These are phyloP conservation scores for Harpalus rufipes DNA, from an alignment of 2,888 invertebrate genomes.

Conservation along the genomic window DNA sequence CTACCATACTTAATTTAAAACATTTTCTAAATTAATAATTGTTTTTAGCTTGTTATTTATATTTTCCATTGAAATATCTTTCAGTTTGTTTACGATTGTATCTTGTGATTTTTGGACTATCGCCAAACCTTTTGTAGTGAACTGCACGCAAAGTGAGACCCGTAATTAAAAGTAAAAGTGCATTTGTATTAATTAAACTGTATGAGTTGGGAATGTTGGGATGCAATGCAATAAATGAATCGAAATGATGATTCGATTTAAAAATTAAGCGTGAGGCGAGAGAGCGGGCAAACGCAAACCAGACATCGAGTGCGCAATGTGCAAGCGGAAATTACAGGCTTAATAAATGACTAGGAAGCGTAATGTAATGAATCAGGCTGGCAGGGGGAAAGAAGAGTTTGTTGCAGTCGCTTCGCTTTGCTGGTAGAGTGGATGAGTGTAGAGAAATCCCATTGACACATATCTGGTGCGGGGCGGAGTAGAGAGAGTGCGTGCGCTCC, in stretches of 20 bases:
- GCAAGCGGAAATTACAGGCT: constrained; percentile 63
- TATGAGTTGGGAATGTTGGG: not conserved
- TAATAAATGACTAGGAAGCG: constrained; percentile 59
- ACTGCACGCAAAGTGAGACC: constrained; percentile 42
- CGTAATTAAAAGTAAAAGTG: constrained; percentile 57
- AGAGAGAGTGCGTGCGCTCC: constrained; percentile 70
- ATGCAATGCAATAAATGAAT: constrained; percentile 35
- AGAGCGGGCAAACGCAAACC: not conserved
- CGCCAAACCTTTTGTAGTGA: constrained; percentile 44
- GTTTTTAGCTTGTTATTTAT: not conserved
- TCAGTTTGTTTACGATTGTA: constrained; percentile 17
- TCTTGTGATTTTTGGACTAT: constrained; percentile 41
- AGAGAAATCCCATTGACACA: constrained; percentile 61
- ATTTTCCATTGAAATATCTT: constrained; percentile 9
- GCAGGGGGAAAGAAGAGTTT: not conserved
- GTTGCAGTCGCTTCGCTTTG: too few species aligned
- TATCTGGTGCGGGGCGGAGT: constrained; percentile 6
- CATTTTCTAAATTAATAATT: too few species aligned
- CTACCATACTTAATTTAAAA: too few species aligned
- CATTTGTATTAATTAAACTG: constrained; percentile 13
- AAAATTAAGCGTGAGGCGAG: constrained; percentile 47
- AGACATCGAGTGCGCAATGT: not conserved
- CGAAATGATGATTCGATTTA: constrained; percentile 61
- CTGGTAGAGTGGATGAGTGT: not conserved
- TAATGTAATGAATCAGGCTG: constrained; percentile 28